Evolutionary conservation across 2,797 vertebrate genomes (phyloP).

Genomic region (Enteromius argenteus): DNA sequence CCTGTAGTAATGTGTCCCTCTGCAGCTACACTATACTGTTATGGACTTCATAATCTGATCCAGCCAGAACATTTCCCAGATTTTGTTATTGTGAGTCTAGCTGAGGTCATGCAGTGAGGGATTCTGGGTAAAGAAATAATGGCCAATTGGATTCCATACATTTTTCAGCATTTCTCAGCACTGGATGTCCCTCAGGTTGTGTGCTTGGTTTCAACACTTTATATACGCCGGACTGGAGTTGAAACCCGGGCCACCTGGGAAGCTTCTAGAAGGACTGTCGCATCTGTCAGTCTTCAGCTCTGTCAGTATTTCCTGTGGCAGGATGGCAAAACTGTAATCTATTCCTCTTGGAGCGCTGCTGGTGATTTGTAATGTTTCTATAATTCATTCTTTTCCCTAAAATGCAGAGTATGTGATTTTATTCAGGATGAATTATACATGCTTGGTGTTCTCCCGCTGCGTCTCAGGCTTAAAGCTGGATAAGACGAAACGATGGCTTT

Average conservation of each 20-base stretch:
- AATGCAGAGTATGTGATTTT: slow-evolving; percentile 39
- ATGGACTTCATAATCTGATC: slow-evolving; percentile 45
- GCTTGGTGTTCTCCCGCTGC: slow-evolving; percentile 18
- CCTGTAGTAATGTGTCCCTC: slow-evolving; percentile 2
- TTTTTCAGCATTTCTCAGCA: slow-evolving; percentile 29
- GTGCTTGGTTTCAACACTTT: slow-evolving; percentile 8
- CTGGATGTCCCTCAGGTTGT: slow-evolving; percentile 14
- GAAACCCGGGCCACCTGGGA: slow-evolving; percentile 14
- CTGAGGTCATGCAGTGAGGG: slow-evolving; percentile 35
- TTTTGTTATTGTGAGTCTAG: slow-evolving; percentile 22
- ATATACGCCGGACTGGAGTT: slow-evolving; percentile 12
- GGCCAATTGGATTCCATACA: slow-evolving; percentile 30
- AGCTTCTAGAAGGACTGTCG: not conserved
- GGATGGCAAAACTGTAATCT: not conserved
- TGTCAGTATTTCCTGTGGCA: slow-evolving; percentile 3
- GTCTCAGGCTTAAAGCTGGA: slow-evolving; percentile 39
- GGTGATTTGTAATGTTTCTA: slow-evolving; percentile 48
- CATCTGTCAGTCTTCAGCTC: slow-evolving; percentile 39
- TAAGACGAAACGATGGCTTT: slow-evolving; percentile 8
- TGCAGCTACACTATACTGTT: not conserved
- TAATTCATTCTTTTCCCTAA: slow-evolving; percentile 46
- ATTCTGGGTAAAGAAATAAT: slow-evolving; percentile 50
- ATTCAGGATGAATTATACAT: slow-evolving; percentile 30
- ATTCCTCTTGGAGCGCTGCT: slow-evolving; percentile 35
- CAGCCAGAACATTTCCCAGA: slow-evolving; percentile 29